A percentile compares a stretch with the other conserved stretches of the same genome.
Conservation (phyloP, 2,888 invertebrate species). For the Lochmaea capreae region DNA sequence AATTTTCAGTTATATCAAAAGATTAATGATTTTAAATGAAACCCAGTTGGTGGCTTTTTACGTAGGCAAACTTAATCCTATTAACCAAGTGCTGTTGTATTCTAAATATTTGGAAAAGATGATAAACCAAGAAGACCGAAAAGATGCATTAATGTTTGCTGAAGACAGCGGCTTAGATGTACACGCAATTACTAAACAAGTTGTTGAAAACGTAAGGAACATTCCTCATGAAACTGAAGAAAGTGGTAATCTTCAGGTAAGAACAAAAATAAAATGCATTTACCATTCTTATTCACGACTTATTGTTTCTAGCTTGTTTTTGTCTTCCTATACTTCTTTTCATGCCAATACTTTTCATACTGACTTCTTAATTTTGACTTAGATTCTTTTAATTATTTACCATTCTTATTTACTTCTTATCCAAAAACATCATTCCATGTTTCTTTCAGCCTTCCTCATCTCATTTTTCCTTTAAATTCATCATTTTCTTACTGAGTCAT, state of each 20-base stretch:
- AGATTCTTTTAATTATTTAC: no score
- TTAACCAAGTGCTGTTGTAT: conserved; percentile 72
- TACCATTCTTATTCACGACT: no score
- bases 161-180: conserved; percentile 83
- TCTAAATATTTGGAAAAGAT: conserved; percentile 78
- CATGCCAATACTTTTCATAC: no score
- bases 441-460: no score
- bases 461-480: no score
- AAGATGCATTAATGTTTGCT: conserved; percentile 77
- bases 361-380: no score
- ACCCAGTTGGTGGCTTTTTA: conserved; percentile 88
- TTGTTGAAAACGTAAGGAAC: conserved; percentile 81
- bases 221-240: conserved; percentile 61
- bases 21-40: conserved; percentile 79
- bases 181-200: conserved; percentile 83
- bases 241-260: conserved; percentile 60
- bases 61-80: conserved; percentile 79
- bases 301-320: no score
- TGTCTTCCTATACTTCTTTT: no score
- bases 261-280: conserved; percentile 1
- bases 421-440: no score
- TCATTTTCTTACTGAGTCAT: no score
- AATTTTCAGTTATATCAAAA: conserved; percentile 70
- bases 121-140: conserved; percentile 74
- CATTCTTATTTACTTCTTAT: no score